Conservation (phyloP, 1,140 invertebrate genomes). For the Orchesella cincta region DNA sequence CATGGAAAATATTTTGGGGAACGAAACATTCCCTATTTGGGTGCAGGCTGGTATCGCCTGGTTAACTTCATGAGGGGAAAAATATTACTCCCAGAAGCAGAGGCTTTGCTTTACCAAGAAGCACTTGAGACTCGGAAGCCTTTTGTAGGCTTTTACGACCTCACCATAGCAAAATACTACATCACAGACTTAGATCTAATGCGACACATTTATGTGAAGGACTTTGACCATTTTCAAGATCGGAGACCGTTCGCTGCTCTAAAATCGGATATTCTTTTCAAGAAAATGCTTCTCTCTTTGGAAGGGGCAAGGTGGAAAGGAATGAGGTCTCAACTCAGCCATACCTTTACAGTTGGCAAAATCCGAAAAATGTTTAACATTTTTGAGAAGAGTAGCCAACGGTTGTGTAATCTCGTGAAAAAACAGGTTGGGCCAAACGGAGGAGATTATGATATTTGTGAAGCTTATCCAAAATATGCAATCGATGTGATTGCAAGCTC, state of each 20-base stretch:
- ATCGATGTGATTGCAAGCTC: constrained; percentile 40
- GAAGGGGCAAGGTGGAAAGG: constrained; percentile 55
- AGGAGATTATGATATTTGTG: constrained; percentile 27
- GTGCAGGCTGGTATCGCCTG: background rate
- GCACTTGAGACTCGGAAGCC: background rate
- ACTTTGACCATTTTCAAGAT: constrained; percentile 24
- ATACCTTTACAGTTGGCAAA: constrained; percentile 61
- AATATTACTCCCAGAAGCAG: background rate
- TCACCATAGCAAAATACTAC: background rate
- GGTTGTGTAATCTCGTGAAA: constrained; percentile 22
- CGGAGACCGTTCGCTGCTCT: background rate
- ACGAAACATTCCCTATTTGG: background rate
- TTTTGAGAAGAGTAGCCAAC: constrained; percentile 3
- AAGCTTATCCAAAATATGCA: constrained; percentile 23
- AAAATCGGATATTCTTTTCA: constrained; percentile 16
- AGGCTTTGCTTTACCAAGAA: background rate
- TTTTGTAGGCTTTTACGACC: background rate
- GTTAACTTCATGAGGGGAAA: background rate
- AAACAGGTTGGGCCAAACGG: constrained; percentile 50
- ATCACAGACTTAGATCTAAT: constrained; percentile 12
- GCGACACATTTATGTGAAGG: constrained; percentile 15
- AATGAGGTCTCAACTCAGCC: constrained; percentile 52
- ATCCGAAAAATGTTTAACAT: constrained; percentile 51
- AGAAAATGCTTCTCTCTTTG: constrained; percentile 38
- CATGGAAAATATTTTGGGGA: background rate